Percentiles rank a stretch among this genome's conserved stretches.
These are phyloP conservation scores for Agelastica alni DNA, from an alignment of 2,888 invertebrate genomes.

Conservation along the genomic window DNA sequence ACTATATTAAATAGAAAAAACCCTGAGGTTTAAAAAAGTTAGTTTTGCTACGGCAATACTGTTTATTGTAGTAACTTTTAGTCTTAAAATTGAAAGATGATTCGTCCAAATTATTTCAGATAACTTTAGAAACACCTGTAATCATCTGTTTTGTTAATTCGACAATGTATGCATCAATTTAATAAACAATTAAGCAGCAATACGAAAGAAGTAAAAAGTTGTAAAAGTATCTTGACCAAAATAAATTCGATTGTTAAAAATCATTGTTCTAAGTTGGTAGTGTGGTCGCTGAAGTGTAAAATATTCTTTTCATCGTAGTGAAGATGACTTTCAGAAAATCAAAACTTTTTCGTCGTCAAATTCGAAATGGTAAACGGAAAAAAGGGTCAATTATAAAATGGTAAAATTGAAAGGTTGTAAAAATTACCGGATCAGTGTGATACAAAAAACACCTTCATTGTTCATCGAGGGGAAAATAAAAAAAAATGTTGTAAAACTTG, in stretches of 20 bases:
- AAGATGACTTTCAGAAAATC: constrained; percentile 16
- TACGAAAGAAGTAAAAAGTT: no score
- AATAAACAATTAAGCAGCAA: no score
- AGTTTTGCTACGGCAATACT: no score
- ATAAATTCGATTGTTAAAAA: not conserved
- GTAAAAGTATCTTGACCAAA: no score
- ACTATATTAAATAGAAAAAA: no score
- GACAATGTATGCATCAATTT: no score
- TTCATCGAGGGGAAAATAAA: not conserved
- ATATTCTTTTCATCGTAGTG: constrained; percentile 27
- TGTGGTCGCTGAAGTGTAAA: constrained; percentile 21
- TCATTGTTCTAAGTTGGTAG: constrained; percentile 2
- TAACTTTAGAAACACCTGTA: no score
- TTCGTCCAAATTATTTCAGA: no score
- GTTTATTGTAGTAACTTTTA: no score
- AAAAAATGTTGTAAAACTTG: not conserved
- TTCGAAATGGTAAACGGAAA: constrained; percentile 14
- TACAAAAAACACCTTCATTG: constrained; percentile 9
- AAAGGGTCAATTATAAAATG: constrained; percentile 17
- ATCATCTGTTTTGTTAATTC: no score
- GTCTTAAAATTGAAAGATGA: no score
- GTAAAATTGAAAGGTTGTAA: constrained; percentile 15
- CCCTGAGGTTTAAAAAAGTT: no score
- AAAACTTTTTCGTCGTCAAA: constrained; percentile 13
- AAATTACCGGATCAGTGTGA: constrained; percentile 16